Base-by-base conservation (phyloP, 2,888 invertebrate genomes). In the Eristalis arbustorum region DNA sequence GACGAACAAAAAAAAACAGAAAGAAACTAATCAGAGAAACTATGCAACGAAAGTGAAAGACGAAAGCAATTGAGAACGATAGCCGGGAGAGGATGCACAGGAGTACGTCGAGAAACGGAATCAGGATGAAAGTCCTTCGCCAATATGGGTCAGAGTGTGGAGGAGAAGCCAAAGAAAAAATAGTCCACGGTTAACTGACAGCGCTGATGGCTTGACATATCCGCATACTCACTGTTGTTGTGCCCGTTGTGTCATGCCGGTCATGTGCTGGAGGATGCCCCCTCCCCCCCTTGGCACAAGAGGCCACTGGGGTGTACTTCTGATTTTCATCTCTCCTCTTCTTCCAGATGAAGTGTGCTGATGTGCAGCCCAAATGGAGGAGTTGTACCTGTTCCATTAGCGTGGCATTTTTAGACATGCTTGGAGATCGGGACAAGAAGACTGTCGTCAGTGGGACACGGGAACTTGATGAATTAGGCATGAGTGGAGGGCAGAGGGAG, bases 171-270 rank as follows among this genome's bases (percentile, higher is more conserved):
- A 59, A 73, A n/a, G 59, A 59, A 73, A 68, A 59, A 73, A 68
- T 77, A 85, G 77, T 85, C 85, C 85, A 85, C 74, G 85, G 85
- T 85, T 85, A 85, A 82, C 73, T 84, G 85, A 82, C 82, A 76
- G 69, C 25, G 49, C 49, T 37, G 59, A 64, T 59, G 66, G 31
- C 62, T 22, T 76, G 63, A 6, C 62, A 42, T 18, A 28, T 40
- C 37, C 61, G 57, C 40, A 63, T 57, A 31, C 37, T 57, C 49
- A 34, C 66, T 59, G 1, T 49, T 49, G 49, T 49, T n/a, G 8
- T n/a, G 42, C 42, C n/a, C n/a, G 18, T 49, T 49, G 49, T 49
- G 49, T 49, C 49, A 49, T 49, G n/a, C 49, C 18, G 18, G 49
- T 49, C 49, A 49, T 49, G 49, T 49, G 49, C 18, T 8, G 49